Conservation (phyloP, 2,113 vertebrate genomes). For the Misgurnus anguillicaudatus region DNA sequence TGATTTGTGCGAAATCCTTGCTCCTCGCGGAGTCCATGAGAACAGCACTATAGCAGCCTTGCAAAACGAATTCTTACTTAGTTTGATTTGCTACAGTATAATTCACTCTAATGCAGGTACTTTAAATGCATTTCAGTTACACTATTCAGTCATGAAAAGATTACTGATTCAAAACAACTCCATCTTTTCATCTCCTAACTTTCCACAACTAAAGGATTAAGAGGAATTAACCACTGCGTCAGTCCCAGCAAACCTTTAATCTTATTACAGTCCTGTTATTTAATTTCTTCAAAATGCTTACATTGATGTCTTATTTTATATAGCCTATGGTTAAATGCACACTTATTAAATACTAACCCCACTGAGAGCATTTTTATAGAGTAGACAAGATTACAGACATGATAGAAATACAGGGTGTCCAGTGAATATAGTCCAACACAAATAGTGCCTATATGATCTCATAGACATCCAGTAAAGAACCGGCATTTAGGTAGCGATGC, state of each 20-base stretch:
- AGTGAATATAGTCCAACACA: too few species aligned
- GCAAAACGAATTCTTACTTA: background rate
- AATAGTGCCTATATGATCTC: too few species aligned
- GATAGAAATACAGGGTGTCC: too few species aligned
- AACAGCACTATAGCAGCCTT: background rate
- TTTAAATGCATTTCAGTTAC: slow-evolving; percentile 13
- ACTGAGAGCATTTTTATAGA: too few species aligned
- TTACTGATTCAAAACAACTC: slow-evolving; percentile 33
- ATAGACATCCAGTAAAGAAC: too few species aligned
- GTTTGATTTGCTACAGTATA: slow-evolving; percentile 12
- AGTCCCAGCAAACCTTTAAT: slow-evolving; percentile 34
- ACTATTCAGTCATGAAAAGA: slow-evolving; percentile 38
- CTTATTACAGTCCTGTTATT: slow-evolving; percentile 34
- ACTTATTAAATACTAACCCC: too few species aligned
- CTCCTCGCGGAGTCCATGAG: background rate
- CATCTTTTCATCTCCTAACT: slow-evolving; percentile 51
- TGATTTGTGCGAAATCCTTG: background rate
- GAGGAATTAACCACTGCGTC: slow-evolving; percentile 39
- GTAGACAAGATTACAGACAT: too few species aligned
- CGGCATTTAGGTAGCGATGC: too few species aligned
- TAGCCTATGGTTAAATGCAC: too few species aligned
- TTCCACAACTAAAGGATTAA: slow-evolving; percentile 43
- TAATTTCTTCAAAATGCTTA: slow-evolving; percentile 11
- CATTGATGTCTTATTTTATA: too few species aligned
- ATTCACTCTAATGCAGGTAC: background rate